Percentiles rank a stretch among this genome's conserved stretches.
phyloP scores from a whole-genome alignment of 92 coral and sea anemone genomes.

The Micromussa lordhowensis region DNA sequence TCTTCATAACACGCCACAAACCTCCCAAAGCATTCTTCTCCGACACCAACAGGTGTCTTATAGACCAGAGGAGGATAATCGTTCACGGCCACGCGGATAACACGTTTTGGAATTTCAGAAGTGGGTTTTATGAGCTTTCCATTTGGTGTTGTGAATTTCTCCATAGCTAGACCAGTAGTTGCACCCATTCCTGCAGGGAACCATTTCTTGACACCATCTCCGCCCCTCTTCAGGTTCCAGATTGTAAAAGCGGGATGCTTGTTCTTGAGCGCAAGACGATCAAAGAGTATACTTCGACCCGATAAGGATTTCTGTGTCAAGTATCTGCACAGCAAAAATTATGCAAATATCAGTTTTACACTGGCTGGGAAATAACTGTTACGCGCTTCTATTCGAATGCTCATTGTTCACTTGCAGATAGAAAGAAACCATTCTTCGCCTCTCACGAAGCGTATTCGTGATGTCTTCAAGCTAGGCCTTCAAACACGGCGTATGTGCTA shows the following conservation, averaged over 20 bases:
- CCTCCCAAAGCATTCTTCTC: not conserved
- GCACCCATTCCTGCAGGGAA: conserved; percentile 24
- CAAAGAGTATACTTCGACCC: not conserved
- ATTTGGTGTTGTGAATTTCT: conserved; percentile 12
- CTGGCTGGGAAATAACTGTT: too few relatives aligned
- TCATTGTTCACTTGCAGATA: too few relatives aligned
- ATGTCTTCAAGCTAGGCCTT: too few relatives aligned
- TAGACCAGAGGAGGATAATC: conserved; percentile 21
- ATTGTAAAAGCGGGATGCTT: not conserved
- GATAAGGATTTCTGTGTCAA: not conserved
- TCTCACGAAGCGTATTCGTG: too few relatives aligned
- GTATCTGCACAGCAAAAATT: not conserved
- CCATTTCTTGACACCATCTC: not conserved
- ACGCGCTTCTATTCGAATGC: too few relatives aligned
- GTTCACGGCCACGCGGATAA: conserved; percentile 24
- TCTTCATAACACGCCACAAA: not conserved
- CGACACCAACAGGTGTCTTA: not conserved
- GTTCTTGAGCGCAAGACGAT: not conserved
- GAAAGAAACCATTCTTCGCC: too few relatives aligned
- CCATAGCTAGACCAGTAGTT: conserved; percentile 15
- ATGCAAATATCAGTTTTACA: not conserved
- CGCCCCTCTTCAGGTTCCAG: conserved; percentile 13
- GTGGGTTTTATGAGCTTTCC: conserved; percentile 6
- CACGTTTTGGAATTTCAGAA: not conserved
- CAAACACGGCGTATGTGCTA: too few relatives aligned